phyloP scores from a whole-genome alignment of 1,140 invertebrate genomes.

The Drosophila pallidifrons region DNA sequence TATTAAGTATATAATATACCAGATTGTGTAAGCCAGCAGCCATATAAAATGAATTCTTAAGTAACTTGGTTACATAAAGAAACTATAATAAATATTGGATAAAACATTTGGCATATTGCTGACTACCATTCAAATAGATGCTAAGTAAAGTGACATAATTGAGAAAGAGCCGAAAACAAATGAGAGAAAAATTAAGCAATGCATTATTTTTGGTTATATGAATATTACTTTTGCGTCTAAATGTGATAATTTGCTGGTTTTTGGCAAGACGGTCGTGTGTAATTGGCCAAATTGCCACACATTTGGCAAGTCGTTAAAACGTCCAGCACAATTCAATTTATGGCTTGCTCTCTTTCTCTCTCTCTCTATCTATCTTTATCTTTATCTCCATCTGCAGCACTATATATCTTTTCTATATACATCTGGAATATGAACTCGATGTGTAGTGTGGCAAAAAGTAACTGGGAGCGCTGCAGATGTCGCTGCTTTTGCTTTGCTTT shows the following conservation, averaged over 20 bases:
- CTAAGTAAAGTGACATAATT: not conserved
- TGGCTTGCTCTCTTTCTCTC: not conserved
- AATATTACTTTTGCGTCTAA: not conserved
- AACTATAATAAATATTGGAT: too few species aligned
- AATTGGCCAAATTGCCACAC: constrained; percentile 4
- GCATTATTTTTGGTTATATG: not conserved
- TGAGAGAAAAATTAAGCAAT: not conserved
- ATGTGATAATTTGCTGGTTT: not conserved
- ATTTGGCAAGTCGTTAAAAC: constrained; percentile 13
- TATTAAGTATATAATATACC: too few species aligned
- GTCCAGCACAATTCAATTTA: constrained; percentile 4
- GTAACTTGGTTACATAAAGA: too few species aligned
- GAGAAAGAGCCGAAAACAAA: not conserved
- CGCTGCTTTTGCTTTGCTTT: constrained; percentile 15
- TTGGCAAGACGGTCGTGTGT: not conserved
- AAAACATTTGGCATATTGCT: not conserved
- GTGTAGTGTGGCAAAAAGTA: constrained; percentile 2
- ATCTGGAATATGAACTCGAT: constrained; percentile 73
- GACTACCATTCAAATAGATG: not conserved
- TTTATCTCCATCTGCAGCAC: not conserved
- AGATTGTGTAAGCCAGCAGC: too few species aligned
- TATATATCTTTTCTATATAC: constrained; percentile 52
- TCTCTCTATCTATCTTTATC: not conserved
- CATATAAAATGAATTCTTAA: too few species aligned
- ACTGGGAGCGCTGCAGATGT: constrained; percentile 20